Conservation (phyloP, 2,113 vertebrate species). For the Oncorhynchus masou region DNA sequence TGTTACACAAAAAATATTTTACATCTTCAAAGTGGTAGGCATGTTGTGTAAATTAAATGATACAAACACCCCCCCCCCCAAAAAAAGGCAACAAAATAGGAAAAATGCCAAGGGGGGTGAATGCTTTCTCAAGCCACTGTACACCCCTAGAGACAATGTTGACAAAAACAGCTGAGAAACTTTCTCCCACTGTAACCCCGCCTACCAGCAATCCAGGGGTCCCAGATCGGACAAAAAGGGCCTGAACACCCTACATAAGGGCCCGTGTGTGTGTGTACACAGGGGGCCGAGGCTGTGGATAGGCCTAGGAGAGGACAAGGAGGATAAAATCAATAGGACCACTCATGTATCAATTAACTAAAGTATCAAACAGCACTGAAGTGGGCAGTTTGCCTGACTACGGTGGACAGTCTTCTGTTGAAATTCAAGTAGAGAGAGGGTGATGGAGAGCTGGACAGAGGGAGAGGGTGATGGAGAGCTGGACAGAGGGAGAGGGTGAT, state of each 20-base stretch:
- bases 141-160: constrained; percentile 40
- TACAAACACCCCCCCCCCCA: too few species aligned
- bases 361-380: constrained; percentile 69
- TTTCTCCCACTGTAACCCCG: constrained; percentile 78
- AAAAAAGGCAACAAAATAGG: too few species aligned
- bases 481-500: neutral
- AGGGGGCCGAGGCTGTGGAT: constrained; percentile 26
- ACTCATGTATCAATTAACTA: constrained; percentile 68
- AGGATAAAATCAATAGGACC: constrained; percentile 56
- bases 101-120: too few species aligned
- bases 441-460: constrained; percentile 5
- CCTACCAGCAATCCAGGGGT: constrained; percentile 67
- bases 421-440: neutral
- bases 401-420: constrained; percentile 28
- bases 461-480: neutral
- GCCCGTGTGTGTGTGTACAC: constrained; percentile 5
- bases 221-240: constrained; percentile 29
- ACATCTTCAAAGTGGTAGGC: too few species aligned
- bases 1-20: too few species aligned
- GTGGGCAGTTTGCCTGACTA: constrained; percentile 62
- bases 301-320: constrained; percentile 36
- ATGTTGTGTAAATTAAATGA: too few species aligned
- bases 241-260: constrained; percentile 45
- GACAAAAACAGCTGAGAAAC: constrained; percentile 61
- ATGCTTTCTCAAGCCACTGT: too few species aligned